phyloP scores from a whole-genome alignment of 1,140 invertebrate species.

The Apis laboriosa region DNA sequence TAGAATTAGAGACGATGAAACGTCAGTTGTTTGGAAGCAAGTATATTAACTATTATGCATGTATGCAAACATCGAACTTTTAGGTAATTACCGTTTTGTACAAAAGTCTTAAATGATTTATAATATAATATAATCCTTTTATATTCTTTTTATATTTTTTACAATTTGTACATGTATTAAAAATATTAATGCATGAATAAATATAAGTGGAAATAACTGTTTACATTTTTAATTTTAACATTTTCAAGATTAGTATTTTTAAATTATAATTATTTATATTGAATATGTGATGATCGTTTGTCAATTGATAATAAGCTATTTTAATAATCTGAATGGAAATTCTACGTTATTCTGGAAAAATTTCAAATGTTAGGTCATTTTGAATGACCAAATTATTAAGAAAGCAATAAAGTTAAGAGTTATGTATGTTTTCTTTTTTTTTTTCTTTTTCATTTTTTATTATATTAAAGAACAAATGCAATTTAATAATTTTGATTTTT shows the following conservation, averaged over 20 bases:
- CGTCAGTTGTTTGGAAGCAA: conserved; percentile 2
- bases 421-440: neutral
- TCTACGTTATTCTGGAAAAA: neutral
- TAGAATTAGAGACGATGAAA: neutral
- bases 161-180: too few relatives aligned
- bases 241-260: too few relatives aligned
- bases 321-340: conserved; percentile 2
- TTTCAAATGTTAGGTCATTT: neutral
- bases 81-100: neutral
- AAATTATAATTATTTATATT: neutral
- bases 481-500: neutral
- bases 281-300: neutral
- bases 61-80: conserved; percentile 16
- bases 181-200: neutral
- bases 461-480: neutral
- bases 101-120: conserved; percentile 7
- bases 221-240: too few relatives aligned
- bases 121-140: neutral
- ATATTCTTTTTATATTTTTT: neutral
- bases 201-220: too few relatives aligned
- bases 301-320: neutral
- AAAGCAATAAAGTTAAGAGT: neutral
- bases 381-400: neutral
- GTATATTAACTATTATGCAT: conserved; percentile 16
- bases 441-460: neutral